Evolutionary conservation across 1,140 invertebrate genomes (phyloP).

Genomic region (Pseudomyrmex concolor): DNA sequence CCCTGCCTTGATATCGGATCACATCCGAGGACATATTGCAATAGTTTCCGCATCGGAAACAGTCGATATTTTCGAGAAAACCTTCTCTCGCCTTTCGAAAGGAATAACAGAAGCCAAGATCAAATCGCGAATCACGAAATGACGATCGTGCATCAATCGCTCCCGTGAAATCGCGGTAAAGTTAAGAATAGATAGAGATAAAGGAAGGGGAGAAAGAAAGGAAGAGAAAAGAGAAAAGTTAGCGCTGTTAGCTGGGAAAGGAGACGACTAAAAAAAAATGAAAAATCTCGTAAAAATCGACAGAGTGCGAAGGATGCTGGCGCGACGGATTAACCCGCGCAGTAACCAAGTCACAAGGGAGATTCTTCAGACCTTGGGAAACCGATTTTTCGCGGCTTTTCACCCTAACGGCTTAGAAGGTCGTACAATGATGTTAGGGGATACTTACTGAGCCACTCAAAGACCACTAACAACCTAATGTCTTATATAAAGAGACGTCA

Average conservation of each 20-base stretch:
- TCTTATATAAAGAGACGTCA: background rate
- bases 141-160: slow-evolving; percentile 42
- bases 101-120: slow-evolving; percentile 32
- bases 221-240: background rate
- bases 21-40: slow-evolving; percentile 55
- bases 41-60: slow-evolving; percentile 63
- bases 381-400: slow-evolving; percentile 47
- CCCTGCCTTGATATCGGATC: slow-evolving; percentile 32
- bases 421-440: slow-evolving; percentile 35
- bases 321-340: slow-evolving; percentile 54
- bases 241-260: background rate
- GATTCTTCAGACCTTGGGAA: slow-evolving; percentile 40
- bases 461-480: slow-evolving; percentile 36
- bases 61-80: slow-evolving; percentile 64
- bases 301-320: slow-evolving; percentile 51
- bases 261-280: slow-evolving; percentile 64
- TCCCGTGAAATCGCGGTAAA: slow-evolving; percentile 36
- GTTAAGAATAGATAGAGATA: slow-evolving; percentile 8
- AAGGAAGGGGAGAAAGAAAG: too few relatives aligned
- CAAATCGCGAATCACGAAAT: slow-evolving; percentile 29
- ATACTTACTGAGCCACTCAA: slow-evolving; percentile 46
- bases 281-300: slow-evolving; percentile 62
- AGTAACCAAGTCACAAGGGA: slow-evolving; percentile 27
- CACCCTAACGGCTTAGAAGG: slow-evolving; percentile 38
- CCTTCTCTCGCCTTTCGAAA: slow-evolving; percentile 21